A percentile compares a stretch with the other conserved stretches of the same genome.
phyloP scores from a whole-genome alignment of 2,797 vertebrate genomes.

The Sebastes itinus region DNA sequence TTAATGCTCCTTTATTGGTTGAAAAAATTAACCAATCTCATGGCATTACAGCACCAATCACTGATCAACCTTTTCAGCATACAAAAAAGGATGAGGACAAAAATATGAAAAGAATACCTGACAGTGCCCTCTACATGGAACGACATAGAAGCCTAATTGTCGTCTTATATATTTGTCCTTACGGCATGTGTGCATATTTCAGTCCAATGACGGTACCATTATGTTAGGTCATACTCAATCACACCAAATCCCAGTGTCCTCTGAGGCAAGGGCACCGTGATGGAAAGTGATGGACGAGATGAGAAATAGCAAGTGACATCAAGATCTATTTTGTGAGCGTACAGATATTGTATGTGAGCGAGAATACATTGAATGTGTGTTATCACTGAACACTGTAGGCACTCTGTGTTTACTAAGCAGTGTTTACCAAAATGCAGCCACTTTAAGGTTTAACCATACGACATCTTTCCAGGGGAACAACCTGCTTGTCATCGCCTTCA shows the following conservation, averaged over 20 bases:
- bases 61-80: background rate
- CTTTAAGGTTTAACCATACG: slow-evolving; percentile 28
- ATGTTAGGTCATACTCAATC: slow-evolving; percentile 56
- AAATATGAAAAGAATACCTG: background rate
- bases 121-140: background rate
- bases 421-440: slow-evolving; percentile 27
- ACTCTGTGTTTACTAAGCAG: slow-evolving; percentile 5
- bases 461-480: slow-evolving; percentile 19
- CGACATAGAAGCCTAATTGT: slow-evolving; percentile 1
- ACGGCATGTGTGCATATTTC: slow-evolving; percentile 14
- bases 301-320: slow-evolving; percentile 56
- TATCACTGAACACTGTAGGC: background rate
- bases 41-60: background rate
- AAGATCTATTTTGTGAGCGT: slow-evolving; percentile 51
- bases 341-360: slow-evolving; percentile 24
- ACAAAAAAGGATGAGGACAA: background rate
- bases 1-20: background rate
- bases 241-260: slow-evolving; percentile 55
- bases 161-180: slow-evolving; percentile 6
- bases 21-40: background rate
- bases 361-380: background rate
- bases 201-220: slow-evolving; percentile 30
- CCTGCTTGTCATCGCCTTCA: slow-evolving; percentile 28
- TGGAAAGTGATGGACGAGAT: slow-evolving; percentile 59
- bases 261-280: slow-evolving; percentile 49